Conservation (phyloP, 2,797 vertebrate species). For the Anguilla megastoma region DNA sequence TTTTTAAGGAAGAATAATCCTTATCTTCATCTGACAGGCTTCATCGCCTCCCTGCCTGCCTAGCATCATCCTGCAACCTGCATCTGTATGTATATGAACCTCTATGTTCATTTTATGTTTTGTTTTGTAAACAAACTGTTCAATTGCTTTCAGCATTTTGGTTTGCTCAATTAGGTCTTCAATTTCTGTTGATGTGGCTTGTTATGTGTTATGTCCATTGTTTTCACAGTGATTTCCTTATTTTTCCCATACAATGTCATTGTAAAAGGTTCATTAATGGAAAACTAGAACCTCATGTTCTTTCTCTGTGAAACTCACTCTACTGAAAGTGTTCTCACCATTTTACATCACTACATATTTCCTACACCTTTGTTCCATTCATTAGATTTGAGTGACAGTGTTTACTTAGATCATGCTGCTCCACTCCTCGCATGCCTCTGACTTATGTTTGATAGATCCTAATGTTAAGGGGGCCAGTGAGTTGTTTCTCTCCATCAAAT, state of each 20-base stretch:
- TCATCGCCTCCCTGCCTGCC: no score
- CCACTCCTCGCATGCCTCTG: slow-evolving; percentile 5
- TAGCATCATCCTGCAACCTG: no score
- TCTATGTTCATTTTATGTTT: no score
- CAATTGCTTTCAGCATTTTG: no score
- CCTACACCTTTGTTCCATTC: neutral
- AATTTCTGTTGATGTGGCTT: no score
- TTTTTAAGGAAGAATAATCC: no score
- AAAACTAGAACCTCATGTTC: neutral
- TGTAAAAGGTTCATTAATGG: neutral
- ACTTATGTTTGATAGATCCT: neutral
- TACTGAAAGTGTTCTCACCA: neutral
- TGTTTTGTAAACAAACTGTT: no score
- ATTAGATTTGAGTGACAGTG: slow-evolving; percentile 18
- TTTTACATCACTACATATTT: neutral
- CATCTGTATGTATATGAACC: no score
- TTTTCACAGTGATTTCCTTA: neutral
- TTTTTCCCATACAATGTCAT: neutral
- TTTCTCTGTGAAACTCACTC: neutral
- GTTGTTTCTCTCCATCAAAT: neutral
- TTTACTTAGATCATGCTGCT: slow-evolving; percentile 22
- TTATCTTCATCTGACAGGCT: no score
- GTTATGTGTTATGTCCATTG: no score
- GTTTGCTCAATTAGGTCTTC: no score
- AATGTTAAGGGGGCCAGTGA: neutral